Evolutionary conservation across 2,888 invertebrate species (phyloP).

Genomic region (Acanthosoma haemorrhoidale): DNA sequence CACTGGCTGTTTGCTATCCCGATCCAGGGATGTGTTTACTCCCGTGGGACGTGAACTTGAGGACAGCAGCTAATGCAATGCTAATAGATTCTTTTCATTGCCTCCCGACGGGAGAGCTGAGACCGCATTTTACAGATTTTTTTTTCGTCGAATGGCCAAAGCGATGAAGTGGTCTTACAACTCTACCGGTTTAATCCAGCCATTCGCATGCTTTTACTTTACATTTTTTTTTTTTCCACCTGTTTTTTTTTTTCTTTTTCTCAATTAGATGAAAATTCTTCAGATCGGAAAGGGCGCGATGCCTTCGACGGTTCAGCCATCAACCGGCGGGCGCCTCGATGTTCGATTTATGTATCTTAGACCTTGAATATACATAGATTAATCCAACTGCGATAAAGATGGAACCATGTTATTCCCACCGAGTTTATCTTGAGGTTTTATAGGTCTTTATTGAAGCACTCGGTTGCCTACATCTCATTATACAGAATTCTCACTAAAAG

Average conservation of each 20-base stretch:
- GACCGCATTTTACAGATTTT: not conserved
- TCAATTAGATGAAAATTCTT: not conserved
- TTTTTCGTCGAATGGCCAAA: not conserved
- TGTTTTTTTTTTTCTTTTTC: not conserved
- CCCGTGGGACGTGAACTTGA: not conserved
- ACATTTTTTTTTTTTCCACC: not conserved
- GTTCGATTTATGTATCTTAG: not conserved
- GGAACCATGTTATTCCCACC: too few relatives aligned
- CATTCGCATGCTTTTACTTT: not conserved
- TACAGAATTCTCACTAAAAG: too few relatives aligned
- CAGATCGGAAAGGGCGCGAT: not conserved
- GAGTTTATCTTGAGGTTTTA: too few relatives aligned
- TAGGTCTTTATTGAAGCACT: too few relatives aligned
- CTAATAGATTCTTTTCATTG: constrained; percentile 9
- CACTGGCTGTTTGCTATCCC: too few relatives aligned
- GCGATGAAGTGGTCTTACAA: constrained; percentile 10
- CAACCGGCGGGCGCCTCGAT: not conserved
- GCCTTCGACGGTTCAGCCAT: not conserved
- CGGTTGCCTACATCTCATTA: too few relatives aligned
- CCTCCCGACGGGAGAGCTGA: not conserved
- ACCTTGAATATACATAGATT: not conserved
- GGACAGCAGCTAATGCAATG: constrained; percentile 5
- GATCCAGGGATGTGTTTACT: not conserved
- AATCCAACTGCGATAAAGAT: too few relatives aligned
- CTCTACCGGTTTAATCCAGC: not conserved